phyloP scores from a whole-genome alignment of 2,113 vertebrate species.

The Peucedramus taeniatus region DNA sequence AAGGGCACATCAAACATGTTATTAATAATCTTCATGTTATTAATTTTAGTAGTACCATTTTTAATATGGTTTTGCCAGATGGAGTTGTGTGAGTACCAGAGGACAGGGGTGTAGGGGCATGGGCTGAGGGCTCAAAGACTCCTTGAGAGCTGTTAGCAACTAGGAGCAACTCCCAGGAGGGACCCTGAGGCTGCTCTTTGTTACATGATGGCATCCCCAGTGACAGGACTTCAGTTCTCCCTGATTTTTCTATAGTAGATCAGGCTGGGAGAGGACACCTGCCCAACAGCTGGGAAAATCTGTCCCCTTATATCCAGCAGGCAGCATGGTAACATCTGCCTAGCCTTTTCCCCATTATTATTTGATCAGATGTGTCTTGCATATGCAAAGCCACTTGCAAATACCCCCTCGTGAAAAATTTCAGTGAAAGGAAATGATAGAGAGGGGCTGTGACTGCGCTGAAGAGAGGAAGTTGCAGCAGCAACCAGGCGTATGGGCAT shows the following conservation, averaged over 20 bases:
- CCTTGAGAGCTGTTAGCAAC: neutral
- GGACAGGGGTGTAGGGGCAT: neutral
- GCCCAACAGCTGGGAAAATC: neutral
- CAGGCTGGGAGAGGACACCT: neutral
- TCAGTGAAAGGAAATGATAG: neutral
- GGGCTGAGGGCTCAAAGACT: neutral
- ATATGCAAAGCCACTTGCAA: neutral
- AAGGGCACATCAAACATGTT: neutral
- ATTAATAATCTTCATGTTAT: neutral
- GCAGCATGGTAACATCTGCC: neutral
- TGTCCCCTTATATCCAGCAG: neutral
- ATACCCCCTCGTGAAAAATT: neutral
- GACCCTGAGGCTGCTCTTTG: neutral
- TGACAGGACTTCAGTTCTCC: neutral
- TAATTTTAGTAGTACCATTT: neutral
- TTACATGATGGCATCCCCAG: neutral
- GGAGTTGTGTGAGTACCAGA: neutral
- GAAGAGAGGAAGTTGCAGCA: neutral
- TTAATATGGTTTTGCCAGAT: neutral
- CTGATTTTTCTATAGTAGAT: neutral
- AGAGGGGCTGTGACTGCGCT: neutral
- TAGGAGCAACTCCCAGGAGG: neutral
- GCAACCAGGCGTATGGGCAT: rapidly evolving
- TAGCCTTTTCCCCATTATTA: neutral
- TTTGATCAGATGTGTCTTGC: neutral